phyloP scores from a whole-genome alignment of 2,113 vertebrate species.

The Peromyscus polionotus region DNA sequence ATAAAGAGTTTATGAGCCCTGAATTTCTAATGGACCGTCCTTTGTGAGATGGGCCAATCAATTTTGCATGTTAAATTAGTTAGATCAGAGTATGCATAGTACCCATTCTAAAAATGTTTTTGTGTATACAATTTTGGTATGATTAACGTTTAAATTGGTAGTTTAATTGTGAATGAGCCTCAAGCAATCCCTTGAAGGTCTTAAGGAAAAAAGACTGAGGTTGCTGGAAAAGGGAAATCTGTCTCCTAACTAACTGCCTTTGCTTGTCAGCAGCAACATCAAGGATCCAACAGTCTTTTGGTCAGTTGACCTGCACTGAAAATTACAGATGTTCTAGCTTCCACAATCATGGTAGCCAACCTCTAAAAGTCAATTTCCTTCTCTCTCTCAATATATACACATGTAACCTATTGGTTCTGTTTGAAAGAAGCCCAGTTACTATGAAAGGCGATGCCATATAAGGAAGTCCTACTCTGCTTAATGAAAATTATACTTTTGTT shows the following conservation, averaged over 20 bases:
- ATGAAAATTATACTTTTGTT: neutral
- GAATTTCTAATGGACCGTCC: neutral
- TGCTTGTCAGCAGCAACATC: neutral
- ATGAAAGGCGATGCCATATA: neutral
- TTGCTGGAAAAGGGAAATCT: neutral
- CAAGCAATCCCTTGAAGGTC: neutral
- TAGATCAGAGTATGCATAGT: neutral
- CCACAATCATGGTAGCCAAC: neutral
- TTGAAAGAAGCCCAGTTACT: neutral
- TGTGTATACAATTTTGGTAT: neutral
- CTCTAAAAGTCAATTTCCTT: neutral
- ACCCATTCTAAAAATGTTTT: neutral
- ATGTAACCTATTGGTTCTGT: neutral
- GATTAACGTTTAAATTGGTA: neutral
- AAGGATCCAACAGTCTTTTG: neutral
- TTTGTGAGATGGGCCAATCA: neutral
- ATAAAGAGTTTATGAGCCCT: neutral
- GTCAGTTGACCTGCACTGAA: neutral
- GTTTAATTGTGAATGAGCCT: neutral
- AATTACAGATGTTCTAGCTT: neutral
- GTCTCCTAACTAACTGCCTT: neutral
- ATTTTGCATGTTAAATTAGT: neutral
- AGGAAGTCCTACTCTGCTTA: neutral
- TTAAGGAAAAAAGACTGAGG: neutral
- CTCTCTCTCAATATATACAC: neutral